phyloP scores from a whole-genome alignment of 1,140 invertebrate genomes.

The Odontomachus brunneus region DNA sequence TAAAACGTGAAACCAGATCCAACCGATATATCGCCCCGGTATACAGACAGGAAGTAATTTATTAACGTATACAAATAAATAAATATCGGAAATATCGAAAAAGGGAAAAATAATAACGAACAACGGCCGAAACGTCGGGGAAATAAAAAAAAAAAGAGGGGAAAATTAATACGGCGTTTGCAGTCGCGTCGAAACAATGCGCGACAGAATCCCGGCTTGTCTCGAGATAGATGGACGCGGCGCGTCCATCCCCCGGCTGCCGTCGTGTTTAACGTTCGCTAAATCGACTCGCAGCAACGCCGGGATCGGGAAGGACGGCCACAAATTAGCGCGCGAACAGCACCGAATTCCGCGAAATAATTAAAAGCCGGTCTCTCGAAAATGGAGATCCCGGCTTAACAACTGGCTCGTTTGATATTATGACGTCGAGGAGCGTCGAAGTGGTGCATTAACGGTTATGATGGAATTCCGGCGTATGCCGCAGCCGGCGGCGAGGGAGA shows the following conservation, averaged over 20 bases:
- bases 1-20: neutral
- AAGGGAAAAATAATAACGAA: no score
- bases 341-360: slow-evolving; percentile 11
- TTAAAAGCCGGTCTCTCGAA: slow-evolving; percentile 5
- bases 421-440: slow-evolving; percentile 21
- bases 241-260: neutral
- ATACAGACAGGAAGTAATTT: neutral
- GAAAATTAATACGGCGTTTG: no score
- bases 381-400: neutral
- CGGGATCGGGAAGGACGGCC: no score
- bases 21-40: neutral
- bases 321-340: neutral
- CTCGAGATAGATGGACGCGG: neutral
- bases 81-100: no score
- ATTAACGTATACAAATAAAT: neutral
- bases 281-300: neutral
- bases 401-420: neutral
- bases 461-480: slow-evolving; percentile 12
- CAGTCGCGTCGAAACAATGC: neutral
- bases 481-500: no score
- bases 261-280: neutral
- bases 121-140: no score
- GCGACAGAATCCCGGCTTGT: neutral
- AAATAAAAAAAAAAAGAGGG: no score
- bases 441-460: slow-evolving; percentile 12